Conservation (phyloP, 1,140 invertebrate species). For the Chironomus tepperi region DNA sequence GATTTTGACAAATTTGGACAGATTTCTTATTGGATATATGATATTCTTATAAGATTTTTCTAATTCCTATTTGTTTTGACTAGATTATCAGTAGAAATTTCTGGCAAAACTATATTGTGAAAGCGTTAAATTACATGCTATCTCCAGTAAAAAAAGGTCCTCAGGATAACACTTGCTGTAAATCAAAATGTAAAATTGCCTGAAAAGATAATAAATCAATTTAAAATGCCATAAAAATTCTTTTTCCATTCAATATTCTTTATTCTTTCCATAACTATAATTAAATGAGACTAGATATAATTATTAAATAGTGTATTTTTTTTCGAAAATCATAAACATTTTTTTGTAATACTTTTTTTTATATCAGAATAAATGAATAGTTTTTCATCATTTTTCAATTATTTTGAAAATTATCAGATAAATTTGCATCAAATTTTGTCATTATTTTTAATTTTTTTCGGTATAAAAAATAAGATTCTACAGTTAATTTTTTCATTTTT, state of each 20-base stretch:
- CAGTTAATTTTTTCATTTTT: not conserved
- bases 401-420: not conserved
- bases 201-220: not conserved
- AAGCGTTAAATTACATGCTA: too few relatives aligned
- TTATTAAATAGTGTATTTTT: not conserved
- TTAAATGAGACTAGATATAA: slow-evolving; percentile 9
- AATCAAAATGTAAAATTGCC: too few relatives aligned
- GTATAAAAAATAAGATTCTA: slow-evolving; percentile 15
- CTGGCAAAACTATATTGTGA: too few relatives aligned
- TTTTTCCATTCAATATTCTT: not conserved
- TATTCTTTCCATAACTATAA: not conserved
- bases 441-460: not conserved
- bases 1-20: too few relatives aligned
- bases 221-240: not conserved
- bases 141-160: too few relatives aligned
- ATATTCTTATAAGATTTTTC: too few relatives aligned
- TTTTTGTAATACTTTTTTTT: not conserved
- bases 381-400: not conserved
- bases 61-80: too few relatives aligned
- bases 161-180: too few relatives aligned
- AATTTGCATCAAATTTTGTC: not conserved
- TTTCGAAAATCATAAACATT: not conserved
- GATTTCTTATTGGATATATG: too few relatives aligned
- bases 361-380: too few relatives aligned
- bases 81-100: too few relatives aligned